A percentile compares a stretch with the other conserved stretches of the same genome.
phyloP scores from a whole-genome alignment of 2,797 vertebrate species.

The Craterocephalus amniculus region DNA sequence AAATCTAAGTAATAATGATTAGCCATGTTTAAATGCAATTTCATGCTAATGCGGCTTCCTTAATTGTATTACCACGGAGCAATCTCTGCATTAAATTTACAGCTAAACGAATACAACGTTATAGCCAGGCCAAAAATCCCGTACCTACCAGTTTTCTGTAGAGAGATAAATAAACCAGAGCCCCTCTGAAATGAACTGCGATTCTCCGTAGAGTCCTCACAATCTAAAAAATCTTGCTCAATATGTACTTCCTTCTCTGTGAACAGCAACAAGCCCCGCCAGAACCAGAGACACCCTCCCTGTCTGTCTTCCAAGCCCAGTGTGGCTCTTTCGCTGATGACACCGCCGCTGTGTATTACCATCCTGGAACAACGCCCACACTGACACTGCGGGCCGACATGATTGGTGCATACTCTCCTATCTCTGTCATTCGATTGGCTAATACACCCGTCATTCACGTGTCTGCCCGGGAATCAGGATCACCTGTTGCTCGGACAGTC shows the following conservation, averaged over 20 bases:
- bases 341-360: conserved; percentile 34
- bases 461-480: conserved; percentile 55
- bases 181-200: neutral
- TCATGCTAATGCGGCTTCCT: neutral
- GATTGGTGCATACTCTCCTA: conserved; percentile 36
- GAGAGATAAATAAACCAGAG: conserved; percentile 6
- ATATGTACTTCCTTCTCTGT: conserved; percentile 7
- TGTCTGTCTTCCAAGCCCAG: conserved; percentile 39
- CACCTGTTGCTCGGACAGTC: conserved; percentile 73
- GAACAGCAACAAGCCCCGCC: conserved; percentile 9
- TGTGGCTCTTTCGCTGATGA: conserved; percentile 39
- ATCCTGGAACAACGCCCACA: conserved; percentile 54
- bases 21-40: neutral
- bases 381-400: conserved; percentile 22
- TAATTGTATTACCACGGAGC: neutral
- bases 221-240: conserved; percentile 1
- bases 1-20: neutral
- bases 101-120: neutral
- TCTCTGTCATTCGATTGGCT: conserved; percentile 51
- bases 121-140: neutral
- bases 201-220: neutral
- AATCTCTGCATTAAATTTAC: neutral
- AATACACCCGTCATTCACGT: conserved; percentile 33
- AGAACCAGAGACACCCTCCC: conserved; percentile 2
- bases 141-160: conserved; percentile 46